A percentile compares a stretch with the other conserved stretches of the same genome.
Conservation (phyloP, 2,113 vertebrate species). For the Mormyrus iriodes region DNA sequence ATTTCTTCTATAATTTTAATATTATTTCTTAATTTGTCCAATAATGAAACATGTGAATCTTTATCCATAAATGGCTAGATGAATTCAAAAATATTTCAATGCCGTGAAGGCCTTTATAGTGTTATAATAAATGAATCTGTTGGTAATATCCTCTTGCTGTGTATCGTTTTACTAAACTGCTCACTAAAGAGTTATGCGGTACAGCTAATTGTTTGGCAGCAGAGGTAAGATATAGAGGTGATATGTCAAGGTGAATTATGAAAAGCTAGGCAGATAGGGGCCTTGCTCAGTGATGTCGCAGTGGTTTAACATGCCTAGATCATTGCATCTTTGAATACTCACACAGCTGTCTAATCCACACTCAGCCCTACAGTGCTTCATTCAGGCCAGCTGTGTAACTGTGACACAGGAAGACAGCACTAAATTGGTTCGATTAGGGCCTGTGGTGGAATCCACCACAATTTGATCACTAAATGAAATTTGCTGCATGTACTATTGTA, state of each 20-base stretch:
- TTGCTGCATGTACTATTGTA: background rate
- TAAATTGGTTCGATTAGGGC: background rate
- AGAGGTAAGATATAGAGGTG: background rate
- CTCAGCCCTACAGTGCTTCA: background rate
- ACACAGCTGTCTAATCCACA: background rate
- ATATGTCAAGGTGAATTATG: background rate
- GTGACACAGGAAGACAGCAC: background rate
- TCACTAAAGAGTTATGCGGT: background rate
- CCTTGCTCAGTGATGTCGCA: background rate
- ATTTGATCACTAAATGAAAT: background rate
- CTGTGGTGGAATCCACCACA: background rate
- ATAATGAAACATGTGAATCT: background rate
- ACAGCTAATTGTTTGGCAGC: background rate
- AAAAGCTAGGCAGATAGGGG: background rate
- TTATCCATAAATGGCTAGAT: background rate
- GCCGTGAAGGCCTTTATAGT: background rate
- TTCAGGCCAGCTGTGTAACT: background rate
- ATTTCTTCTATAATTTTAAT: background rate
- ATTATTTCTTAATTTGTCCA: background rate
- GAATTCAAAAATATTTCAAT: background rate
- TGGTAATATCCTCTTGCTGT: background rate
- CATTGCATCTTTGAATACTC: background rate
- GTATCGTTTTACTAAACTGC: background rate
- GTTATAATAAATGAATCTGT: background rate
- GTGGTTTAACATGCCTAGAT: background rate